Conservation (phyloP, 64 coral and sea anemone species). For the Montipora sp. region DNA sequence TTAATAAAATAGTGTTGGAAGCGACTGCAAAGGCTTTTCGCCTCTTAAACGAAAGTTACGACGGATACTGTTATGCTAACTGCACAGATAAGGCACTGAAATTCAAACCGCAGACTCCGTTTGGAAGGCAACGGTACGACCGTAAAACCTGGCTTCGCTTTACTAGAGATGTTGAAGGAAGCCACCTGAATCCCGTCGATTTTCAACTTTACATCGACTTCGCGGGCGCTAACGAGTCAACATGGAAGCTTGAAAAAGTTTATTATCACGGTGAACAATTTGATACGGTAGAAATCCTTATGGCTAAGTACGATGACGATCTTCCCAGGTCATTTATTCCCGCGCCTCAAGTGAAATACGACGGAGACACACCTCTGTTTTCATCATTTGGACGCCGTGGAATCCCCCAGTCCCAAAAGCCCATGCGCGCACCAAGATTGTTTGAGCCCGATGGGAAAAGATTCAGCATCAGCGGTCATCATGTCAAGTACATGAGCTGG, state of each 20-base stretch:
- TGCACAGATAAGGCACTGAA: conserved; percentile 49
- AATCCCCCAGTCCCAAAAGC: conserved; percentile 30
- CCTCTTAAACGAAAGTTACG: conserved; percentile 65
- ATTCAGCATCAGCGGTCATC: conserved; percentile 36
- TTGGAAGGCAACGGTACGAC: conserved; percentile 43
- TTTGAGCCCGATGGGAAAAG: conserved; percentile 79
- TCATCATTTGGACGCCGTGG: conserved; percentile 31
- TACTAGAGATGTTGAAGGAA: conserved; percentile 16
- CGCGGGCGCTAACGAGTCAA: conserved; percentile 12
- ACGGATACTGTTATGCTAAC: conserved; percentile 51
- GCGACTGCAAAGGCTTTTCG: conserved; percentile 17
- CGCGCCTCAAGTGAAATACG: conserved; percentile 9
- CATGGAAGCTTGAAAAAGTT: conserved; percentile 57
- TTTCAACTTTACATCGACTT: conserved; percentile 61
- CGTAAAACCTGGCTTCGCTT: conserved; percentile 65
- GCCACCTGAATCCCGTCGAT: conserved; percentile 13
- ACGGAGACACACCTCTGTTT: conserved; percentile 25
- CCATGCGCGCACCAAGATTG: conserved; percentile 52
- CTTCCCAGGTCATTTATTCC: conserved; percentile 35
- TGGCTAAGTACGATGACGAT: conserved; percentile 33
- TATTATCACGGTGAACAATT: conserved; percentile 48
- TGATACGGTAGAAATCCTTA: conserved; percentile 60
- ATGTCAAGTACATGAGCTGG: conserved; percentile 61
- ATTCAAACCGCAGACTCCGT: conserved; percentile 31
- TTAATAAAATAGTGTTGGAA: conserved; percentile 43